These are phyloP conservation scores for Eulimnadia texana DNA, from an alignment of 1,140 invertebrate genomes.

Conservation along the genomic window DNA sequence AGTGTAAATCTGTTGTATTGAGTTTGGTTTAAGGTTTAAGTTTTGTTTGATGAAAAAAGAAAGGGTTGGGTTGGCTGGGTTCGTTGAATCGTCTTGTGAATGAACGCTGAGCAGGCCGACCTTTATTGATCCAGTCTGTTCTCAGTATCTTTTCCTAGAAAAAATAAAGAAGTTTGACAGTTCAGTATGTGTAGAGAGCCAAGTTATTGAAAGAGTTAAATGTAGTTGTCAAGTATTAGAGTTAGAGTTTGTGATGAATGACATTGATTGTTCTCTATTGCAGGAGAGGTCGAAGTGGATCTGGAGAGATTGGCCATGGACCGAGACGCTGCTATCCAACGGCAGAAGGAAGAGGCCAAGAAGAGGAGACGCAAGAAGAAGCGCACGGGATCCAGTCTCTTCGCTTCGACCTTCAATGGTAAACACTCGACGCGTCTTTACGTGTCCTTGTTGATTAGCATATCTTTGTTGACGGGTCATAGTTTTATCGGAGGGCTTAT, in stretches of 20 bases:
- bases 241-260: not conserved
- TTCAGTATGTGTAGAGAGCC: no score
- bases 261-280: not conserved
- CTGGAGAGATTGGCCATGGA: constrained; percentile 28
- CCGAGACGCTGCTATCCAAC: constrained; percentile 40
- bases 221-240: not conserved
- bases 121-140: no score
- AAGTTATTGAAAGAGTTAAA: not conserved
- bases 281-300: constrained; percentile 20
- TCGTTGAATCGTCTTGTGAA: no score
- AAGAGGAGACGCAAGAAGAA: constrained; percentile 74
- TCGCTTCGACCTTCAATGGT: constrained; percentile 81
- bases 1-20: not conserved
- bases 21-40: not conserved
- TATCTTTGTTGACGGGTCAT: no score
- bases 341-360: constrained; percentile 69
- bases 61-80: not conserved
- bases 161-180: no score
- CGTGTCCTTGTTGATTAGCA: not conserved
- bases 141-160: no score
- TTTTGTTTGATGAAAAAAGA: not conserved
- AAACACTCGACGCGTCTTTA: no score
- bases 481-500: no score
- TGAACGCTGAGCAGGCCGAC: no score
- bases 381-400: constrained; percentile 64